phyloP scores from a whole-genome alignment of 2,797 vertebrate genomes.

The Balearica regulorum region DNA sequence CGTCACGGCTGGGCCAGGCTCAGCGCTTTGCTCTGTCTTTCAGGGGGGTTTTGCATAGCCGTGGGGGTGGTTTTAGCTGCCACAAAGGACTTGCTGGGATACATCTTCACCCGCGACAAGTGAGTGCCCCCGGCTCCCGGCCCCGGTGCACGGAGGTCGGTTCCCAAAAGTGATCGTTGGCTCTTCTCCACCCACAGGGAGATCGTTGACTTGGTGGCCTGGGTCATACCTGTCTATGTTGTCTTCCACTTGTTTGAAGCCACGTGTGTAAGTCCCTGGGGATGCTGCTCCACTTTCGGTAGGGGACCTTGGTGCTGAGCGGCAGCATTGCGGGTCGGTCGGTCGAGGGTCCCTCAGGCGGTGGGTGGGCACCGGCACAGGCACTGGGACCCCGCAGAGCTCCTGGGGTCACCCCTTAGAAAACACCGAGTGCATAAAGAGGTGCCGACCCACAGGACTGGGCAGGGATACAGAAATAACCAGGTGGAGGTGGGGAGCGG shows the following conservation, averaged over 20 bases:
- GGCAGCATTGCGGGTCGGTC: accelerated
- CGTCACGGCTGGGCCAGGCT: accelerated
- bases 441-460: accelerated
- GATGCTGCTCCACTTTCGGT: neutral
- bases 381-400: neutral
- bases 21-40: neutral
- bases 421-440: accelerated
- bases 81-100: slow-evolving; percentile 77
- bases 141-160: accelerated
- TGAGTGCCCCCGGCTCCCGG: slow-evolving; percentile 62
- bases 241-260: slow-evolving; percentile 83
- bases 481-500: neutral
- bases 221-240: slow-evolving; percentile 76
- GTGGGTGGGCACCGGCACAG: neutral
- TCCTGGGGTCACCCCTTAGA: neutral
- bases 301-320: neutral
- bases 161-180: neutral
- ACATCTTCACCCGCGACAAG: slow-evolving; percentile 83
- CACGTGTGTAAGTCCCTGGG: slow-evolving; percentile 75
- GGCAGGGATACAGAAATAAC: neutral
- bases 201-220: slow-evolving; percentile 76
- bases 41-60: neutral
- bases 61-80: slow-evolving; percentile 49
- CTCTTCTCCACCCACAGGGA: slow-evolving; percentile 73
- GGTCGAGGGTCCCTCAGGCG: neutral